phyloP scores from a whole-genome alignment of 2,888 invertebrate species.

The Chesias legatella region DNA sequence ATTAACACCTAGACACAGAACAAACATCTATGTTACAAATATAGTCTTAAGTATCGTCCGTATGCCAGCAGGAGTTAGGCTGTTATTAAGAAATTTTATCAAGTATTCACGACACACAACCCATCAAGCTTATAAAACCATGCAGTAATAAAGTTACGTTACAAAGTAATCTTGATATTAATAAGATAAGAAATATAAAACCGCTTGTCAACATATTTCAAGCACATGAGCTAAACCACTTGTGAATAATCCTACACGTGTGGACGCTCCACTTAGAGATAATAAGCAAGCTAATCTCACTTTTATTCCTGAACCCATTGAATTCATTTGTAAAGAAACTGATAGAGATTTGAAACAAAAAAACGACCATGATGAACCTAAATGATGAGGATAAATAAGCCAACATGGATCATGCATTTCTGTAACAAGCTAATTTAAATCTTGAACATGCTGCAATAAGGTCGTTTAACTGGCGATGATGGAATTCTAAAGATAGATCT shows the following conservation, averaged over 20 bases:
- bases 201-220: constrained; percentile 24
- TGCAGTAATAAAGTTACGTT: constrained; percentile 2
- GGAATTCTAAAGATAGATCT: constrained; percentile 23
- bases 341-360: background rate
- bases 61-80: no score
- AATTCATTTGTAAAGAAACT: constrained; percentile 1
- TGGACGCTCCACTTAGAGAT: constrained; percentile 3
- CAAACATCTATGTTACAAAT: no score
- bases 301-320: constrained; percentile 6
- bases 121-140: background rate
- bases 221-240: constrained; percentile 22
- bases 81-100: no score
- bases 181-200: constrained; percentile 16
- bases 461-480: background rate
- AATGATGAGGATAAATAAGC: constrained; percentile 17
- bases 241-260: constrained; percentile 23
- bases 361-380: constrained; percentile 23
- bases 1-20: no score
- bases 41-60: no score
- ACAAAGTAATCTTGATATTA: constrained; percentile 11
- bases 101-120: no score
- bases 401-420: constrained; percentile 14
- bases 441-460: constrained; percentile 1
- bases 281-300: constrained; percentile 8
- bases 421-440: constrained; percentile 8